Conservation (phyloP, 2,797 vertebrate species). For the Kryptopterus vitreolus region DNA sequence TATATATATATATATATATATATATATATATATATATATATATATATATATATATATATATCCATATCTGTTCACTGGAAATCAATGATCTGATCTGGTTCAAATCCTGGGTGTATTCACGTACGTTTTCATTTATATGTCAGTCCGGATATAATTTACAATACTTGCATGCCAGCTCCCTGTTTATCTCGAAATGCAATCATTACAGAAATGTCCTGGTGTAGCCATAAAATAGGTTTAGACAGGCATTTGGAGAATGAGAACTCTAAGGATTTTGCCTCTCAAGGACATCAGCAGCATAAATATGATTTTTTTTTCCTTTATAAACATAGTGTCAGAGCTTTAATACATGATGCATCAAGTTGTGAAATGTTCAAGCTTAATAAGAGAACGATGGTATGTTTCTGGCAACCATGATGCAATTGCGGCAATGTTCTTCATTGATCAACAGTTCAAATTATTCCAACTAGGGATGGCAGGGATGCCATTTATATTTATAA, state of each 20-base stretch:
- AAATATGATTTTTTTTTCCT: constrained; percentile 30
- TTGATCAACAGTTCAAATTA: constrained; percentile 71
- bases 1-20: too few species aligned
- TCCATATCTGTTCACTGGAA: too few species aligned
- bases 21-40: too few species aligned
- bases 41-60: too few species aligned
- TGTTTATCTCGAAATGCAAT: constrained; percentile 34
- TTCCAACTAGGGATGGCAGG: constrained; percentile 66
- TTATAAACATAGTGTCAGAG: constrained; percentile 23
- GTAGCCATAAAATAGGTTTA: constrained; percentile 33
- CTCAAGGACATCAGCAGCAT: constrained; percentile 23
- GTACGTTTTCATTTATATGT: constrained; percentile 5
- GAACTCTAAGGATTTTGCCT: constrained; percentile 25
- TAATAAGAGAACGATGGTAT: constrained; percentile 45
- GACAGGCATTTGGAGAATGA: constrained; percentile 23
- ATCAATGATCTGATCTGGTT: not conserved
- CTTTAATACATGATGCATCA: constrained; percentile 32
- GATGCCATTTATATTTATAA: constrained; percentile 60
- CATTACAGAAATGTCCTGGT: constrained; percentile 28
- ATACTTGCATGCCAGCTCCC: constrained; percentile 12
- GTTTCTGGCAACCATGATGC: constrained; percentile 72
- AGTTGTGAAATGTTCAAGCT: constrained; percentile 35
- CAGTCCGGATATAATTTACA: constrained; percentile 12
- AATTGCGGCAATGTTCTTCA: constrained; percentile 69
- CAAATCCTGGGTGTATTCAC: not conserved